phyloP scores from a whole-genome alignment of 2,797 vertebrate species.

The Vultur gryphus region DNA sequence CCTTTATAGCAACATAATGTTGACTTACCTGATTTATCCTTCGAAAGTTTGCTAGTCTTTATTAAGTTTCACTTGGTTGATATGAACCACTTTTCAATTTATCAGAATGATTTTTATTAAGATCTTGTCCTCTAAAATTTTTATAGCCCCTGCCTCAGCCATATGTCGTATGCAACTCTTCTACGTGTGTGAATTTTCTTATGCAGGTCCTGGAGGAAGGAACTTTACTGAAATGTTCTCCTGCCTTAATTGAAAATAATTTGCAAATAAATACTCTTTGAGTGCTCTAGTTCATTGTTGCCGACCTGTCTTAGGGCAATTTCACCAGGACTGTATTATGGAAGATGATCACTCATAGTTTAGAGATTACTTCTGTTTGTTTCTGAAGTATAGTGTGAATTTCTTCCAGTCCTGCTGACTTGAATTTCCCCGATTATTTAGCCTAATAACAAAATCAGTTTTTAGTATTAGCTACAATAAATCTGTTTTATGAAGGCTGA shows the following conservation, averaged over 20 bases:
- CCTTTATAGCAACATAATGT: not conserved
- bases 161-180: rapidly evolving
- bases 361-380: not conserved
- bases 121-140: not conserved
- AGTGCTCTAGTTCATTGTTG: not conserved
- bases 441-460: not conserved
- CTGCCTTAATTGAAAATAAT: not conserved
- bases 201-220: not conserved
- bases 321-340: not conserved
- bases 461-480: not conserved
- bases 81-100: not conserved
- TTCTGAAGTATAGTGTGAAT: not conserved
- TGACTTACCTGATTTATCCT: not conserved
- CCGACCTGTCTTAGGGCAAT: not conserved
- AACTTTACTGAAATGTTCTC: not conserved
- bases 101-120: not conserved
- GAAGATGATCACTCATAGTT: not conserved
- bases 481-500: not conserved
- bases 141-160: not conserved
- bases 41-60: not conserved
- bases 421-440: not conserved
- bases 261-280: not conserved
- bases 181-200: not conserved
- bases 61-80: not conserved
- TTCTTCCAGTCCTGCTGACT: not conserved